These are phyloP conservation scores for Cryptus viduatorius DNA, from an alignment of 2,888 invertebrate species.

Conservation along the genomic window DNA sequence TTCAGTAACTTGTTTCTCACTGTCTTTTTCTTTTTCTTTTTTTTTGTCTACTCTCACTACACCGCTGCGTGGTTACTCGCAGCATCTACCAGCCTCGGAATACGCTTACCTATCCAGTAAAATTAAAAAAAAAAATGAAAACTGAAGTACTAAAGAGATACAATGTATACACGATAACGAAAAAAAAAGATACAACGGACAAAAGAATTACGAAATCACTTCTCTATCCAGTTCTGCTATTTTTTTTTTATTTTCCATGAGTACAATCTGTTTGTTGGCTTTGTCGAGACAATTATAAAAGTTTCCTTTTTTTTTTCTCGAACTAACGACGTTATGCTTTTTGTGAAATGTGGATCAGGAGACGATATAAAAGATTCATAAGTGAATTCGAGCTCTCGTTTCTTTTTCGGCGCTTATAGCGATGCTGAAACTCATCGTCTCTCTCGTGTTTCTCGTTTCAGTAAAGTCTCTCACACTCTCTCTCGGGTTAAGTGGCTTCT, in stretches of 20 bases:
- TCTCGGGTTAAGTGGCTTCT: conserved; percentile 74
- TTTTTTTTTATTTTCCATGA: conserved; percentile 21
- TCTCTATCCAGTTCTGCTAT: neutral
- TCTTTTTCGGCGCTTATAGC: conserved; percentile 36
- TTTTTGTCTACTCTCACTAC: conserved; percentile 40
- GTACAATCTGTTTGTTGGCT: neutral
- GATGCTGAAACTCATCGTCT: conserved; percentile 48
- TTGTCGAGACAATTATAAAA: neutral
- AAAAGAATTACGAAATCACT: conserved; percentile 32
- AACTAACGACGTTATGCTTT: conserved; percentile 39
- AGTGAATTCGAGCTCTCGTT: conserved; percentile 65
- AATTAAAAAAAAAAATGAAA: neutral
- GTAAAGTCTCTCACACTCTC: conserved; percentile 38
- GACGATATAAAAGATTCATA: conserved; percentile 64
- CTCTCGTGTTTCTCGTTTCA: conserved; percentile 53
- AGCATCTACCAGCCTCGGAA: conserved; percentile 7
- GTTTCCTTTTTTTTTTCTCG: neutral
- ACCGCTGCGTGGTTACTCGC: neutral
- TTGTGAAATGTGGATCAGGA: conserved; percentile 34
- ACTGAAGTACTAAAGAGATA: neutral
- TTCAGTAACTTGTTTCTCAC: conserved; percentile 50
- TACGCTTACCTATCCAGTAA: neutral
- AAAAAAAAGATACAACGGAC: neutral
- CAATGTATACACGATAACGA: neutral
- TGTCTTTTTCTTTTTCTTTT: conserved; percentile 46